Conservation (phyloP, 2,888 invertebrate genomes). For the Conops quadrifasciatus region DNA sequence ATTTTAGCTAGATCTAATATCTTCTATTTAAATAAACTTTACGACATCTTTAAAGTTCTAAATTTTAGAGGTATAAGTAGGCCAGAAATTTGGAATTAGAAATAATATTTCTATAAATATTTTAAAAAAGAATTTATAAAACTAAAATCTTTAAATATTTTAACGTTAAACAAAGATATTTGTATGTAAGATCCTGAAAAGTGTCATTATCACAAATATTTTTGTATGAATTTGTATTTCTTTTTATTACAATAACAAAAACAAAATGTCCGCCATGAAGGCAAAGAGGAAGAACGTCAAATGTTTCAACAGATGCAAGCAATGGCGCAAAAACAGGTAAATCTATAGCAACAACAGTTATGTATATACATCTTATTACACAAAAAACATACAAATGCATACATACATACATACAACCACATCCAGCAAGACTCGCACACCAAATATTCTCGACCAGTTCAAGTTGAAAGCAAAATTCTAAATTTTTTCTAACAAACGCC, state of each 20-base stretch:
- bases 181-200: background rate
- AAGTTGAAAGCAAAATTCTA: too few species aligned
- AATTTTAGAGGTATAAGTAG: too few species aligned
- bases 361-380: too few species aligned
- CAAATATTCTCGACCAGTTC: background rate
- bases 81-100: background rate
- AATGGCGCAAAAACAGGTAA: conserved; percentile 95
- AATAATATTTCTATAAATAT: background rate
- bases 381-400: conserved; percentile 4
- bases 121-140: background rate
- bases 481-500: too few species aligned
- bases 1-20: too few species aligned
- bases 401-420: conserved; percentile 27
- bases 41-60: too few species aligned
- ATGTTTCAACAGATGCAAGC: conserved; percentile 98
- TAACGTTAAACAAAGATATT: background rate
- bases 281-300: conserved; percentile 94
- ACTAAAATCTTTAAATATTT: background rate
- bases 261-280: conserved; percentile 63
- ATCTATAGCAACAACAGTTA: conserved; percentile 21
- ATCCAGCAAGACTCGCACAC: conserved; percentile 34
- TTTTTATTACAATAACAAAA: background rate
- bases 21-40: too few species aligned
- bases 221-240: background rate
- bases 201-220: conserved; percentile 3